These are phyloP conservation scores for Lasioglossum figueresi DNA, from an alignment of 2,888 invertebrate species.

Conservation along the genomic window DNA sequence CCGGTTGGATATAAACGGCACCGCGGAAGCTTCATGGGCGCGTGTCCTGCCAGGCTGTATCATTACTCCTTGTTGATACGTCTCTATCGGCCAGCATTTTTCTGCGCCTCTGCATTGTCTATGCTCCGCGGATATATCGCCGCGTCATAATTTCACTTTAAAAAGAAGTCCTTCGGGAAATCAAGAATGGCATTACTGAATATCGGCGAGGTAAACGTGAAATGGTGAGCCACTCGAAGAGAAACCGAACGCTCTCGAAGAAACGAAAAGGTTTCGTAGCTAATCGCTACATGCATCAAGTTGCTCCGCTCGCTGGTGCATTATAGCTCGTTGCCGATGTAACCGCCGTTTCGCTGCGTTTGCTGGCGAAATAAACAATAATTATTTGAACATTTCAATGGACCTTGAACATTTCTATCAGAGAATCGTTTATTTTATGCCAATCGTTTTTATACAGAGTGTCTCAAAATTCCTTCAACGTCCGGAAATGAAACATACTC, in stretches of 20 bases:
- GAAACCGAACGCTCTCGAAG: slow-evolving; percentile 14
- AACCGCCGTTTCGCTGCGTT: neutral
- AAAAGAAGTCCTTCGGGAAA: neutral
- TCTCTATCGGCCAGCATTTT: slow-evolving; percentile 67
- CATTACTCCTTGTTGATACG: slow-evolving; percentile 74
- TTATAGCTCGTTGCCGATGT: neutral
- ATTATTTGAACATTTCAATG: neutral
- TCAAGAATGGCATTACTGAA: neutral
- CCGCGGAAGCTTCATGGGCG: slow-evolving; percentile 74
- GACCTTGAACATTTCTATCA: no score
- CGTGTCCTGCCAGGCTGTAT: slow-evolving; percentile 75
- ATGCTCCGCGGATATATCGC: neutral
- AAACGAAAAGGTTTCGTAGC: neutral
- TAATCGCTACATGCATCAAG: neutral
- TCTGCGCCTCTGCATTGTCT: slow-evolving; percentile 22
- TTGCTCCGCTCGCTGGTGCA: neutral
- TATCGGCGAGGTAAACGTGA: neutral
- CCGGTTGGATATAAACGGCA: slow-evolving; percentile 72
- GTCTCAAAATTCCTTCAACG: no score
- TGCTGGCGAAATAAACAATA: neutral
- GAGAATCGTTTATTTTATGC: no score
- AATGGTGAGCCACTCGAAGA: slow-evolving; percentile 12
- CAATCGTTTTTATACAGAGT: no score
- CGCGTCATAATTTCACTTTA: neutral
- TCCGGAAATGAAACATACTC: no score